phyloP scores from a whole-genome alignment of 2,888 invertebrate genomes.

The Tipula helvola region DNA sequence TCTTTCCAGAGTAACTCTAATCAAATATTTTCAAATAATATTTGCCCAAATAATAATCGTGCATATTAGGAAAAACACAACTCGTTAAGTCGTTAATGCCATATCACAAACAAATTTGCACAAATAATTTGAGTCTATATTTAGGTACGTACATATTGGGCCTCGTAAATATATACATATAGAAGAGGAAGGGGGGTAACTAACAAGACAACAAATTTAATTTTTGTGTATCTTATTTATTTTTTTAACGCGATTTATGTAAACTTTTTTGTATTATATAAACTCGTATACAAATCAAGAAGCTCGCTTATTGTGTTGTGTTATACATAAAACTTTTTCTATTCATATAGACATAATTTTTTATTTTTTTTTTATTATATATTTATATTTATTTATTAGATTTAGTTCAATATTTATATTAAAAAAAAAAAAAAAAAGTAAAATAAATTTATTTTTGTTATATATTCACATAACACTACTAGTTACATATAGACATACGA shows the following conservation, averaged over 20 bases:
- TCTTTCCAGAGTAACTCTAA: not conserved
- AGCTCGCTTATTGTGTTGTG: not conserved
- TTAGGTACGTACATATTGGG: not conserved
- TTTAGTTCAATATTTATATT: not conserved
- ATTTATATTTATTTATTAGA: conserved; percentile 4
- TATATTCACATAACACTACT: not conserved
- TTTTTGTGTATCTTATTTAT: not conserved
- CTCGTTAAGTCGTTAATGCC: not conserved
- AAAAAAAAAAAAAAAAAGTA: not conserved
- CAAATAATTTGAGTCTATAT: not conserved
- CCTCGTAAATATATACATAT: not conserved
- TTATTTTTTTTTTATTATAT: not conserved
- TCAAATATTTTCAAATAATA: not conserved
- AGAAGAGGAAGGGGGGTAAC: not conserved
- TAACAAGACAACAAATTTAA: not conserved
- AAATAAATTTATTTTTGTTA: not conserved
- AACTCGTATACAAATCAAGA: not conserved
- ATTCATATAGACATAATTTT: not conserved
- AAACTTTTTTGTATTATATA: not conserved
- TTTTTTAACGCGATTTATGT: not conserved
- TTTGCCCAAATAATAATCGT: not conserved
- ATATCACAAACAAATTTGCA: not conserved
- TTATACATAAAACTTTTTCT: conserved; percentile 4
- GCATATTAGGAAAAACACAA: not conserved
- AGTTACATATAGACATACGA: not conserved